Conservation (phyloP, 2,888 invertebrate species). For the Cerceris rybyensis region DNA sequence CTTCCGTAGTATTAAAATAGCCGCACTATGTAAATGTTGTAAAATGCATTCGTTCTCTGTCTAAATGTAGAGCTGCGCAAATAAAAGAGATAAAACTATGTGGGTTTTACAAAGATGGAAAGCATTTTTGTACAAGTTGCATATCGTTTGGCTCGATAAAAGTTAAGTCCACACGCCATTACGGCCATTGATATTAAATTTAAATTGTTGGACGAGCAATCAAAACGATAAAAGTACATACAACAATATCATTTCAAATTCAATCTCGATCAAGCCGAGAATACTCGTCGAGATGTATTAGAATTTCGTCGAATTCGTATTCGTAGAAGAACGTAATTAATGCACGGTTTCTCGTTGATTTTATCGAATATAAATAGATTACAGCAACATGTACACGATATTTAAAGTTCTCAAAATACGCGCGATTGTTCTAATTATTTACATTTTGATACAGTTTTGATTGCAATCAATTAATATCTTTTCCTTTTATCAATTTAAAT, state of each 20-base stretch:
- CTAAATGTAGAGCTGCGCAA: constrained; percentile 14
- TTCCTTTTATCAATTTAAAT: constrained; percentile 2
- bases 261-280: not conserved
- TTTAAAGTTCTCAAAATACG: constrained; percentile 56
- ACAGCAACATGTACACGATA: constrained; percentile 42
- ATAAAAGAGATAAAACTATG: constrained; percentile 20
- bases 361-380: constrained; percentile 42
- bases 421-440: constrained; percentile 48
- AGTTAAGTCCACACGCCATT: not conserved
- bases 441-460: constrained; percentile 64
- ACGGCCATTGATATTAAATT: not conserved
- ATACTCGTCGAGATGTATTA: not conserved
- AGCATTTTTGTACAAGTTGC: not conserved
- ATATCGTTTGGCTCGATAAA: not conserved
- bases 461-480: constrained; percentile 32
- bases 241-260: not conserved
- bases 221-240: too few species aligned
- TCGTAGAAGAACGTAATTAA: not conserved
- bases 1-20: constrained; percentile 30
- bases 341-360: not conserved
- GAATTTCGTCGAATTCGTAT: not conserved
- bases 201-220: not conserved
- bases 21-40: constrained; percentile 21
- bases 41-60: constrained; percentile 36
- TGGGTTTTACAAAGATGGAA: too few species aligned